phyloP scores from a whole-genome alignment of 37 sponge, comb jelly and placozoan species.

The Spongia lamella region DNA sequence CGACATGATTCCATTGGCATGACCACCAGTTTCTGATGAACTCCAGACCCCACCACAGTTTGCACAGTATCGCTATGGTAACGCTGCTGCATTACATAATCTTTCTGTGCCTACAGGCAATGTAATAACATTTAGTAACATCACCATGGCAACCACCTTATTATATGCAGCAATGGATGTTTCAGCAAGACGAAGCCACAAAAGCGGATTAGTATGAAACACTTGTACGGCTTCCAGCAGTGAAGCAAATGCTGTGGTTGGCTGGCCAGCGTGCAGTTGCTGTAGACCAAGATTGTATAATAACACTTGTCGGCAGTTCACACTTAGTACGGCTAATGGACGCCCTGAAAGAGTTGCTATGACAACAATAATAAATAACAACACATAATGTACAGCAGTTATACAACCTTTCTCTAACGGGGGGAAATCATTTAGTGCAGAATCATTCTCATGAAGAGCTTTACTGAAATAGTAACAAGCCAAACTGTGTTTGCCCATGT shows the following conservation, averaged over 20 bases:
- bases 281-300: slow-evolving; percentile 93
- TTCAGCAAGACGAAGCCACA: slow-evolving; percentile 96
- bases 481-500: slow-evolving; percentile 82
- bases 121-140: neutral
- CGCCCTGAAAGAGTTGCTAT: slow-evolving; percentile 84
- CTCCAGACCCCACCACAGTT: slow-evolving; percentile 69
- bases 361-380: neutral
- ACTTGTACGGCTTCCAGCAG: slow-evolving; percentile 89
- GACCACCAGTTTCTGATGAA: slow-evolving; percentile 70
- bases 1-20: slow-evolving; percentile 16
- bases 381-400: neutral
- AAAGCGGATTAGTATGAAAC: slow-evolving; percentile 85
- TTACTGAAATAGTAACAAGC: slow-evolving; percentile 87
- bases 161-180: slow-evolving; percentile 80
- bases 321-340: slow-evolving; percentile 70
- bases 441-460: slow-evolving; percentile 94
- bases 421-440: slow-evolving; percentile 82
- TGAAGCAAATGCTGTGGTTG: slow-evolving; percentile 87
- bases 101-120: slow-evolving; percentile 21
- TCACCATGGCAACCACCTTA: slow-evolving; percentile 29
- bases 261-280: slow-evolving; percentile 88
- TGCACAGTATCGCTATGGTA: slow-evolving; percentile 74
- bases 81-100: slow-evolving; percentile 23
- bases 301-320: slow-evolving; percentile 89
- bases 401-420: slow-evolving; percentile 71